Evolutionary conservation across 1,140 invertebrate genomes (phyloP).

Genomic region (Luehdorfia chinensis): DNA sequence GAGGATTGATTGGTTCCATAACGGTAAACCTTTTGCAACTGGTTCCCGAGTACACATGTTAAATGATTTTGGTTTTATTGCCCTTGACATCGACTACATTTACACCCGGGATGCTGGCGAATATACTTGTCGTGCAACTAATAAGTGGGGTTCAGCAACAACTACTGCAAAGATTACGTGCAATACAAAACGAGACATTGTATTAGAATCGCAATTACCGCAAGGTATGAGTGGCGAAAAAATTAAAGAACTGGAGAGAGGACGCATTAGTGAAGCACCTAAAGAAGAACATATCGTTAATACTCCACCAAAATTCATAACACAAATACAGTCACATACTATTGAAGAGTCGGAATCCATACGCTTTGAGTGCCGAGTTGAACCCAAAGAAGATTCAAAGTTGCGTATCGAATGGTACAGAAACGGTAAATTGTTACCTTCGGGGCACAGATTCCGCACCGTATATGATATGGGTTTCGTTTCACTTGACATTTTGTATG

Average conservation of each 20-base stretch:
- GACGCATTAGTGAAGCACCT: constrained; percentile 83
- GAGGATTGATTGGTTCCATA: constrained; percentile 96
- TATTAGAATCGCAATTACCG: constrained; percentile 94
- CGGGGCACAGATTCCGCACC: constrained; percentile 94
- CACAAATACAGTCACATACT: constrained; percentile 88
- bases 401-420: constrained; percentile 95
- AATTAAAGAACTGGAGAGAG: constrained; percentile 93
- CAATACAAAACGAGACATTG: constrained; percentile 91
- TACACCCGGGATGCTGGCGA: constrained; percentile 92
- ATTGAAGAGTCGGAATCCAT: constrained; percentile 94
- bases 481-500: constrained; percentile 94
- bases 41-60: constrained; percentile 93
- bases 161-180: constrained; percentile 90
- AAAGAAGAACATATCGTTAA: constrained; percentile 81
- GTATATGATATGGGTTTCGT: constrained; percentile 97
- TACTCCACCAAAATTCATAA: constrained; percentile 89
- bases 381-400: constrained; percentile 96
- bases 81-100: constrained; percentile 93
- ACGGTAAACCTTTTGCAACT: constrained; percentile 91
- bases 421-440: constrained; percentile 91
- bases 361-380: constrained; percentile 95
- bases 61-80: constrained; percentile 97
- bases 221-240: constrained; percentile 95
- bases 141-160: constrained; percentile 91
- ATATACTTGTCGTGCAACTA: constrained; percentile 92